Evolutionary conservation across 2,797 vertebrate species (phyloP).

Genomic region (Sebastes melanostomus): DNA sequence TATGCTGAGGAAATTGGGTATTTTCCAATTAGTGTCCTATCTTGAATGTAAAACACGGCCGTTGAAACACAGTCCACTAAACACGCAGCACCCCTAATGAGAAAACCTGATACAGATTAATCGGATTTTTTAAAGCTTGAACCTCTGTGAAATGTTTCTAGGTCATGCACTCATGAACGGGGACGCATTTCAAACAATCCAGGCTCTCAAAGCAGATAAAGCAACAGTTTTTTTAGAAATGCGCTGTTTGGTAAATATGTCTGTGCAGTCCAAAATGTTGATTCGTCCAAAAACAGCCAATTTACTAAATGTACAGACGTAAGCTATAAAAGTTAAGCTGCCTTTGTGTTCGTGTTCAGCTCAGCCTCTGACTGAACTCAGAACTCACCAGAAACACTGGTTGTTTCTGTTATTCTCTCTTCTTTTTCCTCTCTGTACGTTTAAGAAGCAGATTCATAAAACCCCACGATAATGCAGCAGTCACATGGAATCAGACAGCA

Average conservation of each 20-base stretch:
- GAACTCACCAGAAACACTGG: not conserved
- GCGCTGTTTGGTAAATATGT: not conserved
- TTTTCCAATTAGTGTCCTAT: constrained; percentile 41
- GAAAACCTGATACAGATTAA: constrained; percentile 31
- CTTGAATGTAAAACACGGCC: not conserved
- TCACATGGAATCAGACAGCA: too few relatives aligned
- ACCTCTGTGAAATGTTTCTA: constrained; percentile 6
- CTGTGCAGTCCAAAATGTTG: not conserved
- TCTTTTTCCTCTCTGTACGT: not conserved
- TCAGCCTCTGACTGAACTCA: not conserved
- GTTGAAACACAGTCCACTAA: not conserved
- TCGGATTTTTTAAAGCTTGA: constrained; percentile 16
- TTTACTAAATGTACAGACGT: not conserved
- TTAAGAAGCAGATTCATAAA: not conserved
- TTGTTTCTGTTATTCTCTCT: not conserved
- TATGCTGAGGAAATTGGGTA: constrained; percentile 18
- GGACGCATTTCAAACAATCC: constrained; percentile 5
- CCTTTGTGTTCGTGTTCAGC: not conserved
- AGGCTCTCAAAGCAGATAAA: not conserved
- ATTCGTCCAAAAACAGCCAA: not conserved
- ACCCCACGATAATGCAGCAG: not conserved
- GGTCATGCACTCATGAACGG: not conserved
- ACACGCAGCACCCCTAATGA: constrained; percentile 3
- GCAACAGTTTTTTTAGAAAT: not conserved
- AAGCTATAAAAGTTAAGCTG: not conserved